Evolutionary conservation across 1,140 invertebrate genomes (phyloP).

Genomic region (Plodia interpunctella): DNA sequence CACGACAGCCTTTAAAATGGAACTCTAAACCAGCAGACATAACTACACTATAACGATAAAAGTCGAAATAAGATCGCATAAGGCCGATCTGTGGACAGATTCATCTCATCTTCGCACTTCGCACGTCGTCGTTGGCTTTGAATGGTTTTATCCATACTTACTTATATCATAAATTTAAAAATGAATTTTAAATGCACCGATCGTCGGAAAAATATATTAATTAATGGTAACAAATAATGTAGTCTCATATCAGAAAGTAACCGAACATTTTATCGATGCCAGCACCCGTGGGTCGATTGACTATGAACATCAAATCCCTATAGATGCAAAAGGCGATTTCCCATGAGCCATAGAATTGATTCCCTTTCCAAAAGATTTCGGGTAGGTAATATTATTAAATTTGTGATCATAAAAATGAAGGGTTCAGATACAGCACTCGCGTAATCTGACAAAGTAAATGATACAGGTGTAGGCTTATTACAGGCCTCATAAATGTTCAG

Average conservation of each 20-base stretch:
- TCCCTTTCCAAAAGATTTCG: conserved; percentile 29
- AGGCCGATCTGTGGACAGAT: too few relatives aligned
- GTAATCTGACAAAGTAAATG: conserved; percentile 9
- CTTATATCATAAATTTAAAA: too few relatives aligned
- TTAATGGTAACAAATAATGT: too few relatives aligned
- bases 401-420: conserved; percentile 17
- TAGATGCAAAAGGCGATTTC: conserved; percentile 33
- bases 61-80: not conserved
- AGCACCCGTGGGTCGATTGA: conserved; percentile 9
- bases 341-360: conserved; percentile 36
- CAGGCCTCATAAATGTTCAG: conserved; percentile 6
- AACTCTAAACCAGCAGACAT: not conserved
- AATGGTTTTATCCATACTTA: too few relatives aligned
- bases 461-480: conserved; percentile 18
- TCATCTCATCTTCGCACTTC: too few relatives aligned
- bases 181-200: too few relatives aligned
- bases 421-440: conserved; percentile 10
- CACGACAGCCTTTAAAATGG: not conserved
- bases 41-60: not conserved
- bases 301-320: conserved; percentile 18
- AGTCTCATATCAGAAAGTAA: not conserved
- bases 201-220: too few relatives aligned
- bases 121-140: too few relatives aligned
- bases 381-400: conserved; percentile 36
- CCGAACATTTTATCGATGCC: not conserved